phyloP scores from a whole-genome alignment of 2,113 vertebrate species.

The Erinaceus europaeus region DNA sequence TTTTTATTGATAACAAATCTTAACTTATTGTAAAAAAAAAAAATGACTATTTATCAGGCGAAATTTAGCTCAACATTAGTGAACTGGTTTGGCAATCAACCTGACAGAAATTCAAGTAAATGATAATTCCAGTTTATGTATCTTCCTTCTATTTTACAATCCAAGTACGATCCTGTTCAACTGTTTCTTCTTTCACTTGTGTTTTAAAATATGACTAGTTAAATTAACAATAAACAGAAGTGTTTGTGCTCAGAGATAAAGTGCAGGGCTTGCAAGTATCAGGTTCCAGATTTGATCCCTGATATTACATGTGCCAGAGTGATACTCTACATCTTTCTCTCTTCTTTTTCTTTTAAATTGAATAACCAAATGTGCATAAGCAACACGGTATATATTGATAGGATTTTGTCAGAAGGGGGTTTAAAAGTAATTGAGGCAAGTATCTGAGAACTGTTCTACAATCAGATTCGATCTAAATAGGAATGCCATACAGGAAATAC shows the following conservation, averaged over 20 bases:
- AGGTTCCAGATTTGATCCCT: too few relatives aligned
- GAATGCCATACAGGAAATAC: conserved; percentile 27
- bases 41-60: background rate
- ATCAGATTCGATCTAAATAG: conserved; percentile 52
- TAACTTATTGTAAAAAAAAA: background rate
- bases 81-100: background rate
- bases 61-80: background rate
- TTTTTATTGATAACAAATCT: background rate
- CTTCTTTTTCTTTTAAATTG: too few relatives aligned
- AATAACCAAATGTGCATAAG: conserved; percentile 15
- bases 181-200: background rate
- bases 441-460: conserved; percentile 18
- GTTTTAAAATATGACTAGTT: background rate
- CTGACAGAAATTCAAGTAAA: conserved; percentile 32
- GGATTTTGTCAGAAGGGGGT: background rate
- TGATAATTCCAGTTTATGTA: background rate
- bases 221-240: conserved; percentile 39
- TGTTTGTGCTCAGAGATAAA: too few relatives aligned
- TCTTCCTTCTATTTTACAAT: background rate
- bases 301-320: too few relatives aligned
- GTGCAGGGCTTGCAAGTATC: too few relatives aligned
- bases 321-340: too few relatives aligned
- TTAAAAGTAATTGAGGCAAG: background rate
- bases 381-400: background rate
- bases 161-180: background rate